These are phyloP conservation scores for Synergus japonicus DNA, from an alignment of 2,888 invertebrate species.

Conservation along the genomic window DNA sequence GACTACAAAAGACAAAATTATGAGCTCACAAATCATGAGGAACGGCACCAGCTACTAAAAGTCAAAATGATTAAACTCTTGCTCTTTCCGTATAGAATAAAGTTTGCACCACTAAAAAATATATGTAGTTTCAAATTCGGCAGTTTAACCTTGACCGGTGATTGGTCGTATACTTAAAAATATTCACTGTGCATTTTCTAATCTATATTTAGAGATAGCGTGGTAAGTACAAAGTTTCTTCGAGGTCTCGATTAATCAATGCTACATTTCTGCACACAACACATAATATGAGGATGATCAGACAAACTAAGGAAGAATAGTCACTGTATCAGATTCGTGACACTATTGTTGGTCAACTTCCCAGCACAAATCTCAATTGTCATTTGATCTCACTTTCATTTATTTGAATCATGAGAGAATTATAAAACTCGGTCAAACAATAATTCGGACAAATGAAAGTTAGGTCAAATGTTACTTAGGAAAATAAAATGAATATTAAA, in stretches of 20 bases:
- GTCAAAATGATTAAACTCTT: conserved; percentile 25
- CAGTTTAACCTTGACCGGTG: conserved; percentile 47
- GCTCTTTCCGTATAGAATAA: neutral
- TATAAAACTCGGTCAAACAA: neutral
- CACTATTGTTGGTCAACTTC: neutral
- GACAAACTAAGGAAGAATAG: neutral
- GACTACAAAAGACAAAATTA: neutral
- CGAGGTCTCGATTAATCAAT: conserved; percentile 52
- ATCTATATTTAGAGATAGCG: conserved; percentile 38
- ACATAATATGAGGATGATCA: conserved; percentile 20
- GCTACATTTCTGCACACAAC: conserved; percentile 34
- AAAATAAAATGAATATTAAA: neutral
- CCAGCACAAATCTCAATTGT: neutral
- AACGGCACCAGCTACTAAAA: conserved; percentile 1
- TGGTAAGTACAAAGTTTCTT: conserved; percentile 52
- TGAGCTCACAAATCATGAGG: neutral
- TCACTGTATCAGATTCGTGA: neutral
- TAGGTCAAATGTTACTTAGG: neutral
- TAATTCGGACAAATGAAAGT: neutral
- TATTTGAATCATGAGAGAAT: neutral
- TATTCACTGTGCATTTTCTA: conserved; percentile 31
- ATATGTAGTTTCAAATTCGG: neutral
- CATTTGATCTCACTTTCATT: neutral
- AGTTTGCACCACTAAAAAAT: neutral
- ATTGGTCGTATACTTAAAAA: conserved; percentile 45